phyloP scores from a whole-genome alignment of 2,113 vertebrate species.

The Tamias sibiricus region DNA sequence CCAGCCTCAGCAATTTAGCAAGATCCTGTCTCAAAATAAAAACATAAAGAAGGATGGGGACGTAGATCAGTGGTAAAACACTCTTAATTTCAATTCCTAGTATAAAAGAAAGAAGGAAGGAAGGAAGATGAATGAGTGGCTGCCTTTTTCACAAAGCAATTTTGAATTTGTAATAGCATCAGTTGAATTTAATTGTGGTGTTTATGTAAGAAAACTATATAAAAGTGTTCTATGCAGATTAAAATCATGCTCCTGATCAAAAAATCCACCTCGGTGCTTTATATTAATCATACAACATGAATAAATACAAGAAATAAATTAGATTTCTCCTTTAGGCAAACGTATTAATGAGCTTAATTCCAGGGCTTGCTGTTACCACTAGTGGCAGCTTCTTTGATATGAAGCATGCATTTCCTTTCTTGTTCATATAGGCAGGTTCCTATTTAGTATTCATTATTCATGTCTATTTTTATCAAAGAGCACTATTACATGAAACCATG shows the following conservation, averaged over 20 bases:
- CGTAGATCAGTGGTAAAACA: too few relatives aligned
- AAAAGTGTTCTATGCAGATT: conserved; percentile 20
- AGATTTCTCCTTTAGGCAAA: conserved; percentile 73
- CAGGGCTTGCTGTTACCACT: conserved; percentile 46
- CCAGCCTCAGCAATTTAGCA: too few relatives aligned
- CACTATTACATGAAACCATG: conserved; percentile 61
- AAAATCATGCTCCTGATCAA: conserved; percentile 60
- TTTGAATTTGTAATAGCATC: conserved; percentile 34
- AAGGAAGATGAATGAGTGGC: not conserved
- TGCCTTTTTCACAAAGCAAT: conserved; percentile 8
- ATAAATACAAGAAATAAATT: conserved; percentile 74
- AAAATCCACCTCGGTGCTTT: conserved; percentile 65
- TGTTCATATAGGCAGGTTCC: conserved; percentile 66
- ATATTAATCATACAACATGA: conserved; percentile 59
- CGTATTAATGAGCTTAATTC: conserved; percentile 68
- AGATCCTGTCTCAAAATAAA: too few relatives aligned
- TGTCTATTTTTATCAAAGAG: conserved; percentile 78
- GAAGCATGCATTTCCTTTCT: conserved; percentile 65
- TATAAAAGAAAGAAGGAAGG: not conserved
- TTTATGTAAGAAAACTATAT: conserved; percentile 1
- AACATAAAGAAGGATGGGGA: too few relatives aligned
- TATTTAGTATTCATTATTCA: conserved; percentile 78
- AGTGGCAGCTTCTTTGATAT: conserved; percentile 60
- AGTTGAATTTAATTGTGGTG: not conserved
- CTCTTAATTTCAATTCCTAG: too few relatives aligned